These are phyloP conservation scores for Tachysurus fulvidraco DNA, from an alignment of 2,113 vertebrate genomes.

Conservation along the genomic window DNA sequence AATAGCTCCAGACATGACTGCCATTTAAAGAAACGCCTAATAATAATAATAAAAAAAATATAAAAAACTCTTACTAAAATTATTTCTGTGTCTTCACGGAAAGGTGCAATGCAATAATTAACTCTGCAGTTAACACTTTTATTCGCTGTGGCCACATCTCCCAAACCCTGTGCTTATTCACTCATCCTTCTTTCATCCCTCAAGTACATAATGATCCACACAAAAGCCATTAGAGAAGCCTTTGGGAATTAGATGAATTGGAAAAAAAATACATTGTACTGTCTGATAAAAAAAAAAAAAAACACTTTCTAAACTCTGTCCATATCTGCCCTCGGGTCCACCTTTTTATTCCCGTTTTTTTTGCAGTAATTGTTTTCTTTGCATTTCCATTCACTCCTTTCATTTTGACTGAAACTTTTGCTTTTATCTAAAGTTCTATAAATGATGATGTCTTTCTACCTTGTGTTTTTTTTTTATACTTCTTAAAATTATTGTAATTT, in stretches of 20 bases:
- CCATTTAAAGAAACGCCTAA: background rate
- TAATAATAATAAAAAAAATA: no score
- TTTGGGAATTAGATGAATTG: constrained; percentile 32
- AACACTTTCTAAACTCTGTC: constrained; percentile 16
- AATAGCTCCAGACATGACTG: background rate
- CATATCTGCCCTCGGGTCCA: constrained; percentile 20
- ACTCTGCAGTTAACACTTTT: constrained; percentile 51
- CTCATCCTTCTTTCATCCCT: constrained; percentile 58
- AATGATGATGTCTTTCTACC: constrained; percentile 30
- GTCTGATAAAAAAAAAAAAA: constrained; percentile 42
- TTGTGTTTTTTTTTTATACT: constrained; percentile 16
- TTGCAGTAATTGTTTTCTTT: background rate
- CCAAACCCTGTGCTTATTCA: constrained; percentile 55
- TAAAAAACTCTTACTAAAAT: constrained; percentile 51
- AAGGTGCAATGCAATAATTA: constrained; percentile 67
- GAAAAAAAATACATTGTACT: constrained; percentile 34
- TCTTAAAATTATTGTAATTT: constrained; percentile 31
- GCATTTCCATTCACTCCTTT: background rate
- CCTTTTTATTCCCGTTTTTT: constrained; percentile 17
- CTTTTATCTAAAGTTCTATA: constrained; percentile 41
- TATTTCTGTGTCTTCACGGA: constrained; percentile 58
- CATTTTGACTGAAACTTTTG: constrained; percentile 4
- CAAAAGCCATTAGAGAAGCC: constrained; percentile 50
- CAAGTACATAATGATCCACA: constrained; percentile 58
- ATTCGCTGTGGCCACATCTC: constrained; percentile 56